phyloP scores from a whole-genome alignment of 2,888 invertebrate genomes.

The Sarcophaga caerulescens region DNA sequence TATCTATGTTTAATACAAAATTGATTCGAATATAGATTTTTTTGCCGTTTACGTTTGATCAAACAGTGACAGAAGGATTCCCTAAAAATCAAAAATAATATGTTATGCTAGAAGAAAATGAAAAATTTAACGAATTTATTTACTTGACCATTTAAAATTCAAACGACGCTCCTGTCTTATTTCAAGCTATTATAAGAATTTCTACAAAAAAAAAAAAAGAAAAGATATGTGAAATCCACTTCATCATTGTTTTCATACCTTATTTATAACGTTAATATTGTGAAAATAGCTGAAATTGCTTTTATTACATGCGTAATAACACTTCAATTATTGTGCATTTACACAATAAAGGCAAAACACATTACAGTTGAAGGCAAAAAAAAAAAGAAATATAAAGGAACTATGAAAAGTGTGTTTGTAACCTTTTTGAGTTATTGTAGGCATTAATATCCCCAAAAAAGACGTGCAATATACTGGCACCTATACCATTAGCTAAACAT shows the following conservation, averaged over 20 bases:
- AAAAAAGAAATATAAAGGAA: neutral
- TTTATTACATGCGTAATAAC: constrained; percentile 79
- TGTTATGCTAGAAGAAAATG: too few species aligned
- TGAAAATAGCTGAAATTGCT: constrained; percentile 76
- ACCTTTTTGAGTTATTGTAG: constrained; percentile 55
- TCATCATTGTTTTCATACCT: constrained; percentile 66
- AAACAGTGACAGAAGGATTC: too few species aligned
- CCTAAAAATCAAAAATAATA: too few species aligned
- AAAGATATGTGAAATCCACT: neutral
- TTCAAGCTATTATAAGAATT: too few species aligned
- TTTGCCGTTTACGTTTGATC: too few species aligned
- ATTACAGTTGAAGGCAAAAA: neutral
- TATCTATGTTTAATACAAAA: too few species aligned
- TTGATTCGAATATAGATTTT: too few species aligned
- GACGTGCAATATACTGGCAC: constrained; percentile 1
- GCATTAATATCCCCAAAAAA: constrained; percentile 38
- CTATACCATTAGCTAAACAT: neutral
- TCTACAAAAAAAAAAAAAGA: neutral
- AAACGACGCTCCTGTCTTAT: too few species aligned
- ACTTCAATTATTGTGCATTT: constrained; percentile 74
- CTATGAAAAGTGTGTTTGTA: constrained; percentile 22
- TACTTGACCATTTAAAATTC: too few species aligned
- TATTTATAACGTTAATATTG: constrained; percentile 77
- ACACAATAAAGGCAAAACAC: neutral
- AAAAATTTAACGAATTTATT: too few species aligned